These are phyloP conservation scores for Cerastis rubricosa DNA, from an alignment of 2,888 invertebrate species.

Conservation along the genomic window DNA sequence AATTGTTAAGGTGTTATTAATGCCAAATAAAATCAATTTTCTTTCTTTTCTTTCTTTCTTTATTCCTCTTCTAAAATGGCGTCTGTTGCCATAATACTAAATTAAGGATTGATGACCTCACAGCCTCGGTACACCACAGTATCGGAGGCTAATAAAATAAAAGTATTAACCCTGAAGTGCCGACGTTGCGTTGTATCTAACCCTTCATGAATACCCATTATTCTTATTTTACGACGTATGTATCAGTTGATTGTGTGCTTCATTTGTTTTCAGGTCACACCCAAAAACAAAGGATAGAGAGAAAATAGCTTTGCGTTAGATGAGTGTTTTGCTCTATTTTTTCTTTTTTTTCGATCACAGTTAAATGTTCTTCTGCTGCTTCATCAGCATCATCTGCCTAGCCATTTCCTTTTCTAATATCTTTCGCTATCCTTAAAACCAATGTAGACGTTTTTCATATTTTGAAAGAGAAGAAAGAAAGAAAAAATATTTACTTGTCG, in stretches of 20 bases:
- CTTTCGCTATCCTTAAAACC: not conserved
- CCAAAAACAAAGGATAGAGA: not conserved
- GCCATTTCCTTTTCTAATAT: not conserved
- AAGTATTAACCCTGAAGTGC: slow-evolving; percentile 3
- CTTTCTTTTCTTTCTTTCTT: too few species aligned
- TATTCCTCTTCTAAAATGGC: not conserved
- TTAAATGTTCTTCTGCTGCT: not conserved
- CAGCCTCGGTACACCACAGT: not conserved
- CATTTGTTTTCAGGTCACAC: slow-evolving; percentile 29
- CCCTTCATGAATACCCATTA: slow-evolving; percentile 38
- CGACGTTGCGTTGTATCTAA: slow-evolving; percentile 1
- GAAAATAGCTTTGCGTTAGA: not conserved
- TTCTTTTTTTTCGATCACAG: not conserved
- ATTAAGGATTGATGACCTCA: slow-evolving; percentile 3
- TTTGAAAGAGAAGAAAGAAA: too few species aligned
- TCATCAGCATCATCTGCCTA: not conserved
- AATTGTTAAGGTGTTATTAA: too few species aligned
- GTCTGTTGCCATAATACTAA: slow-evolving; percentile 1
- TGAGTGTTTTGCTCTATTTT: not conserved
- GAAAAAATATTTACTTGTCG: too few species aligned
- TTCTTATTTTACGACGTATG: slow-evolving; percentile 36
- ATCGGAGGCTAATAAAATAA: slow-evolving; percentile 29
- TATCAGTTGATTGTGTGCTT: slow-evolving; percentile 6
- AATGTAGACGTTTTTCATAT: too few species aligned
- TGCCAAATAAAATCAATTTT: too few species aligned